These are phyloP conservation scores for Melanotaenia maccullochi DNA, from an alignment of 2,797 vertebrate species.

Conservation along the genomic window DNA sequence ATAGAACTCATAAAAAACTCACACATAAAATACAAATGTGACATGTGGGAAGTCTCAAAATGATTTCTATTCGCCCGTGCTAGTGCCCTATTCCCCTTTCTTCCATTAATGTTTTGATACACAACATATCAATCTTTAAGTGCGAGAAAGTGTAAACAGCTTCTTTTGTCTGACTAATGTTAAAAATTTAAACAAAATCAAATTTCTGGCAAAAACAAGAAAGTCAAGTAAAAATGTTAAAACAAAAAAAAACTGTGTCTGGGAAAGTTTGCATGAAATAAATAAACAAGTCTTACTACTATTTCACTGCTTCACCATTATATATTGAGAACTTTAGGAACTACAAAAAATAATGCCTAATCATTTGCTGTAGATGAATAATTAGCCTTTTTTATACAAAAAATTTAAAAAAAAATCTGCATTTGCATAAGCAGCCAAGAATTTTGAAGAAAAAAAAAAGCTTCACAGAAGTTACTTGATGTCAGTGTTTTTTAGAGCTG, in stretches of 20 bases:
- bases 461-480: slow-evolving; percentile 4
- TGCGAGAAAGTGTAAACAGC: not conserved
- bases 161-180: not conserved
- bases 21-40: not conserved
- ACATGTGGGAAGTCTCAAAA: not conserved
- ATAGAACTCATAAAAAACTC: not conserved
- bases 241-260: not conserved
- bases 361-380: no score
- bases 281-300: not conserved
- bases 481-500: not conserved
- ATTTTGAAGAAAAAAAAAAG: not conserved
- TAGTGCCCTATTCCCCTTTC: not conserved
- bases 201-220: not conserved
- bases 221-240: not conserved
- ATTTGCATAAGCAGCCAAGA: not conserved
- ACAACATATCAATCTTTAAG: not conserved
- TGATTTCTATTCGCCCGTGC: not conserved
- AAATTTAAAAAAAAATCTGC: not conserved
- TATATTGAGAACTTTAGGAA: not conserved
- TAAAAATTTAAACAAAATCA: not conserved
- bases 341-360: not conserved
- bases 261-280: not conserved
- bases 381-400: not conserved
- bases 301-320: not conserved
- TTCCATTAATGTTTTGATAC: not conserved